Evolutionary conservation across 1,140 invertebrate genomes (phyloP).

Genomic region (Microplitis demolitor): DNA sequence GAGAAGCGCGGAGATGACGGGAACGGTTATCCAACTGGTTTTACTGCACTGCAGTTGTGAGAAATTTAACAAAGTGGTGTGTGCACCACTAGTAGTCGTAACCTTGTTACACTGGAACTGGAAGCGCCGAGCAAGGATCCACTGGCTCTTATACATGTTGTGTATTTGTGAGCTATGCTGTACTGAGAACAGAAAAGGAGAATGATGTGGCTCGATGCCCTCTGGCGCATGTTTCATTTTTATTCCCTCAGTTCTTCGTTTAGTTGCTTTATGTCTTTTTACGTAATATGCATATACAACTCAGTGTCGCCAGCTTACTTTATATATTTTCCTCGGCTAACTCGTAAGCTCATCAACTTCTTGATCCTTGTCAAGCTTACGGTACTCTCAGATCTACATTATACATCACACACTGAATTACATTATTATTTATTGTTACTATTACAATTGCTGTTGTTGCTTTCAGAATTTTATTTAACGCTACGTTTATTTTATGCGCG

Average conservation of each 20-base stretch:
- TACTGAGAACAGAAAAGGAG: neutral
- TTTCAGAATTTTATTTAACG: too few species aligned
- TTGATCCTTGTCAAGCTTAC: too few species aligned
- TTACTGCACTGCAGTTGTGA: slow-evolving; percentile 32
- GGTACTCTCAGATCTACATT: too few species aligned
- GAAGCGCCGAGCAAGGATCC: neutral
- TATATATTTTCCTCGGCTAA: too few species aligned
- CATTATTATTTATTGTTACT: too few species aligned
- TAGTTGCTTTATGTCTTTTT: too few species aligned
- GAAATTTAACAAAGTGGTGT: slow-evolving; percentile 26
- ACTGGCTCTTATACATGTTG: slow-evolving; percentile 14
- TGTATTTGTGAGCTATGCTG: neutral
- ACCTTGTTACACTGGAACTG: slow-evolving; percentile 3
- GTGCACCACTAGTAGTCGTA: neutral
- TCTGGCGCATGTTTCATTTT: neutral
- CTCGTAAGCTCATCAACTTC: too few species aligned
- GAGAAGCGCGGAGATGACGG: neutral
- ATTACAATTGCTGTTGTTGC: too few species aligned
- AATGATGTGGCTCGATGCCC: neutral
- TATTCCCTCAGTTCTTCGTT: too few species aligned
- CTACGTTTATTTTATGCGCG: too few species aligned
- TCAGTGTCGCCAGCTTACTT: too few species aligned
- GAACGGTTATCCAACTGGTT: slow-evolving; percentile 10
- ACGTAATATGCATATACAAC: neutral
- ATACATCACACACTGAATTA: too few species aligned